phyloP scores from a whole-genome alignment of 23 tunicate genomes.

The Ascidia mentula region DNA sequence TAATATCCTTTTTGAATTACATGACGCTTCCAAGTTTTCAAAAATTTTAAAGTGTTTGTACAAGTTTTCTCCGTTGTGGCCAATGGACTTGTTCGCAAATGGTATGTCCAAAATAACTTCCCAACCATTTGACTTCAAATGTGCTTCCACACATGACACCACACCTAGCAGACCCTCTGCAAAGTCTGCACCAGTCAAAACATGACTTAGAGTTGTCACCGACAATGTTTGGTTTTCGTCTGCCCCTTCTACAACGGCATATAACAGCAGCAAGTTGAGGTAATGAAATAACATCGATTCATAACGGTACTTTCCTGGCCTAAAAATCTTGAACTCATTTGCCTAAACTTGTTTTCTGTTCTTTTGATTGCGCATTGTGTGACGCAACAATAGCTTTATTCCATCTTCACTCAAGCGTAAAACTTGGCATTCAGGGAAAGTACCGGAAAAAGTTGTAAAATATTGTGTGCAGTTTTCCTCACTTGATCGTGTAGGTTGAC shows the following conservation, averaged over 20 bases:
- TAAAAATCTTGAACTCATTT: neutral
- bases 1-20: too few species aligned
- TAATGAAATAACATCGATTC: too few species aligned
- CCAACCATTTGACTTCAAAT: neutral
- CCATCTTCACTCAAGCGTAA: neutral
- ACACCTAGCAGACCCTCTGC: neutral
- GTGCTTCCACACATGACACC: neutral
- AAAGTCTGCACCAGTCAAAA: neutral
- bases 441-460: neutral
- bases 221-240: neutral
- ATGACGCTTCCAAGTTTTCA: too few species aligned
- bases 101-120: neutral
- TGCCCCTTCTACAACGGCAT: neutral
- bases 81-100: neutral
- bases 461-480: too few species aligned
- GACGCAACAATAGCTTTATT: neutral
- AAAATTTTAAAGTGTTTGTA: conserved; percentile 15
- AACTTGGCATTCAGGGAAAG: neutral
- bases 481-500: too few species aligned
- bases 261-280: neutral
- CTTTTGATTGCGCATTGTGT: too few species aligned
- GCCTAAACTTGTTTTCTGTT: too few species aligned
- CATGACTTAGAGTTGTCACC: neutral
- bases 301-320: too few species aligned
- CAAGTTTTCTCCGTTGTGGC: conserved; percentile 9